Evolutionary conservation across 2,113 vertebrate species (phyloP).

Genomic region (Gopherus flavomarginatus): DNA sequence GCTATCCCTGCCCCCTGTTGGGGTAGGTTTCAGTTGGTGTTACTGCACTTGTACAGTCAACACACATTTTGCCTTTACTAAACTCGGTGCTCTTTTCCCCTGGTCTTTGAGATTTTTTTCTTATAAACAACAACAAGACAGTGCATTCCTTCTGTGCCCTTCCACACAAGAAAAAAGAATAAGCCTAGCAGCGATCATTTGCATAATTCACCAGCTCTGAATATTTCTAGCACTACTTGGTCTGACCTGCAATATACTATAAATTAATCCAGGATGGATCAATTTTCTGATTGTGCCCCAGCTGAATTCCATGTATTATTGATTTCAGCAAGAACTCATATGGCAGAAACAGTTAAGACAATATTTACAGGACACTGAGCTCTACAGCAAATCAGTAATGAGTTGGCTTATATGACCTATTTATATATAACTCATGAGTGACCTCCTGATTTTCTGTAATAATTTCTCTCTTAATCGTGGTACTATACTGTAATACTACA

Average conservation of each 20-base stretch:
- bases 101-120: background rate
- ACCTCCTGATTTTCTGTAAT: conserved; percentile 1
- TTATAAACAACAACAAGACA: background rate
- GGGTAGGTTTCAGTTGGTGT: background rate
- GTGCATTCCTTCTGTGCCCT: background rate
- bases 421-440: conserved; percentile 50
- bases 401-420: conserved; percentile 68
- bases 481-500: background rate
- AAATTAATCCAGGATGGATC: background rate
- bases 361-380: conserved; percentile 59
- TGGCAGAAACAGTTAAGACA: conserved; percentile 61
- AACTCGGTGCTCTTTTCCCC: background rate
- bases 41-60: background rate
- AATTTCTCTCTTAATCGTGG: background rate
- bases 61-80: background rate
- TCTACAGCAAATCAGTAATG: conserved; percentile 54
- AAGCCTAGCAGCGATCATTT: background rate
- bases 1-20: background rate
- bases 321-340: conserved; percentile 35
- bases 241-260: conserved; percentile 11
- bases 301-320: conserved; percentile 1
- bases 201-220: background rate
- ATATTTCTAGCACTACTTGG: accelerated
- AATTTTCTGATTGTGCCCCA: background rate
- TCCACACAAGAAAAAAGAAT: background rate